These are phyloP conservation scores for Coccyzus lansbergi DNA, from an alignment of 2,797 vertebrate genomes.

Conservation along the genomic window DNA sequence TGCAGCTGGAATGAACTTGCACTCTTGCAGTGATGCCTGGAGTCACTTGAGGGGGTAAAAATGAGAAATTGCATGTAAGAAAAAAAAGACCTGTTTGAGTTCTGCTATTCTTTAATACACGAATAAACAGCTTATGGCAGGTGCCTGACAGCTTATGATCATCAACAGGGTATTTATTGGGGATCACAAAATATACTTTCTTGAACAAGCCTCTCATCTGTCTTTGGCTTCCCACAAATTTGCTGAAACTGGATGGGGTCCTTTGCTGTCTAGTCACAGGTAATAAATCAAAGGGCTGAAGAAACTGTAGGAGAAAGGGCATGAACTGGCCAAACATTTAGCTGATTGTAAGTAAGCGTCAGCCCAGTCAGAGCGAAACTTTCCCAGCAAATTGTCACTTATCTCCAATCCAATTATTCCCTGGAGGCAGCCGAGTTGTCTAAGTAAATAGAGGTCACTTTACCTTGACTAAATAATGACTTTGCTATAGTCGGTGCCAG, in stretches of 20 bases:
- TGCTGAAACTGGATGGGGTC: constrained; percentile 1
- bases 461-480: constrained; percentile 59
- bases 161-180: constrained; percentile 17
- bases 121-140: constrained; percentile 18
- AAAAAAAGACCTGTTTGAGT: neutral
- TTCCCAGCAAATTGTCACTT: constrained; percentile 24
- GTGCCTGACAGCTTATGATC: constrained; percentile 9
- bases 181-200: neutral
- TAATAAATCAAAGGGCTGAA: constrained; percentile 63
- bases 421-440: constrained; percentile 45
- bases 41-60: neutral
- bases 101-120: neutral
- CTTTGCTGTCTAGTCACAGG: constrained; percentile 26
- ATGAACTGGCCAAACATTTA: constrained; percentile 48
- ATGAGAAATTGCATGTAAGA: neutral
- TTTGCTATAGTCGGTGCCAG: constrained; percentile 54
- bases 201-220: neutral
- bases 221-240: neutral
- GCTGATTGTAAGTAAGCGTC: constrained; percentile 7
- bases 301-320: constrained; percentile 51
- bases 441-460: constrained; percentile 49
- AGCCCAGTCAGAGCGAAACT: constrained; percentile 11
- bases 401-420: constrained; percentile 12
- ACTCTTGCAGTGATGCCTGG: neutral
- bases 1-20: neutral